phyloP scores from a whole-genome alignment of 2,888 invertebrate genomes.

The Phalera bucephala region DNA sequence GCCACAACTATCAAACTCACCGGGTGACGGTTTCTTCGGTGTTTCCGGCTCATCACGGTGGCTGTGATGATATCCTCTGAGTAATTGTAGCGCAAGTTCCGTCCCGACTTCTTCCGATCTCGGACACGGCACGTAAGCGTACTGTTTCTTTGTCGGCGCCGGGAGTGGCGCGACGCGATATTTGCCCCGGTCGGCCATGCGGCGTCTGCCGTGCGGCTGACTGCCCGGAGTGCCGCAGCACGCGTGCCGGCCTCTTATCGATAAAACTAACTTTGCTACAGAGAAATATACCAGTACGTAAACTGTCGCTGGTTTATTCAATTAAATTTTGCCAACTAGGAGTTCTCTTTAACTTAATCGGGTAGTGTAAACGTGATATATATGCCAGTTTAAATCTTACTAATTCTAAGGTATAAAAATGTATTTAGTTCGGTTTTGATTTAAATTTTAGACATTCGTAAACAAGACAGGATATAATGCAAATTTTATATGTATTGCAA shows the following conservation, averaged over 20 bases:
- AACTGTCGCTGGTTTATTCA: conserved; percentile 19
- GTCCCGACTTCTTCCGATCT: conserved; percentile 80
- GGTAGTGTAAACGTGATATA: no score
- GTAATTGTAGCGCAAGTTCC: conserved; percentile 66
- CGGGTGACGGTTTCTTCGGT: conserved; percentile 58
- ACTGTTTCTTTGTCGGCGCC: conserved; percentile 73
- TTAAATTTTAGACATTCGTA: no score
- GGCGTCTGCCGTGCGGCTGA: conserved; percentile 66
- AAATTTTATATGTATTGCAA: no score
- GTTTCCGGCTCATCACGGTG: conserved; percentile 43
- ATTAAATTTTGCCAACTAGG: no score
- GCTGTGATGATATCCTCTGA: conserved; percentile 43
- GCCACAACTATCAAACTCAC: conserved; percentile 44
- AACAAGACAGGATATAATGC: no score
- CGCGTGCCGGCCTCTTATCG: conserved; percentile 45
- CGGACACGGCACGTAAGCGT: conserved; percentile 78
- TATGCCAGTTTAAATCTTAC: no score
- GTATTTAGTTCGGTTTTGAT: no score
- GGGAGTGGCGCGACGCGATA: conserved; percentile 78
- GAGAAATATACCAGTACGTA: conserved; percentile 33
- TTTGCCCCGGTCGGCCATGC: conserved; percentile 79
- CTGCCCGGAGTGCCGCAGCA: conserved; percentile 44
- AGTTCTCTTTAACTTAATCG: no score
- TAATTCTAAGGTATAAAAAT: no score
- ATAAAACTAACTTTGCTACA: conserved; percentile 41